Base-by-base conservation (phyloP, 64 coral and sea anemone genomes). In the Actinia tenebrosa region DNA sequence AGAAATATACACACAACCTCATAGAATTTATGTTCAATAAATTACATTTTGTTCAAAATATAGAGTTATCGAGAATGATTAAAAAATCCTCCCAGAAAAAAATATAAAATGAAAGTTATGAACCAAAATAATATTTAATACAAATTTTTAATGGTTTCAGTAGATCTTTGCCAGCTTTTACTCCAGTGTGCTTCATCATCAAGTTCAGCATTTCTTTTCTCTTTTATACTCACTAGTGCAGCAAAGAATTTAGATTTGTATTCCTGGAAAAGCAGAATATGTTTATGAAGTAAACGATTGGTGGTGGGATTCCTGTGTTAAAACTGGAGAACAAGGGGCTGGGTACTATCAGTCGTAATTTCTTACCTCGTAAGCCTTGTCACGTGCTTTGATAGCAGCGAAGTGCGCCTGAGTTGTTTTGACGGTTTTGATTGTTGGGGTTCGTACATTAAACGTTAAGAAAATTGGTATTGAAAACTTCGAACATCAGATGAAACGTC, bases 361-460 rank as follows among this genome's bases (percentile, higher is more conserved):
- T 54, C 50, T 84, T 78, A 96, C 94, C 84, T 96, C 91, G 53
- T 89, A 98, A 43, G 93, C 90, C 58, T 86, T 92, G 64, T 98
- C 89, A 26, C 96, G 79, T 60, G 96, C 85, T 45, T 95, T 89
- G 23, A 98, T 61, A 75, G 83, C 93, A 19, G 96, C 88, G 45
- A 95, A 14, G n/a, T 98, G 96, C 17, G 88, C 96, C 27, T 86
- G 87, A 3, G 96, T 98, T 11, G 96, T 98, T 75, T 98, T 98
- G 78, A 94, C 91, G 2, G 96, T 98, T 82, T 85, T 89, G 18
- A 92, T 53, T 45, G 96, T 47, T 13, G 93, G 90, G 6, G 93
- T 94, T 90, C 87, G 90, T 98, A 71, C n/a, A 66, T 18, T 2
- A 19, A 86, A 62, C 3, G 86, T 98, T 89, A 98, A 98, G 63